Conservation (phyloP, 2,797 vertebrate species). For the Acanthis flammea region DNA sequence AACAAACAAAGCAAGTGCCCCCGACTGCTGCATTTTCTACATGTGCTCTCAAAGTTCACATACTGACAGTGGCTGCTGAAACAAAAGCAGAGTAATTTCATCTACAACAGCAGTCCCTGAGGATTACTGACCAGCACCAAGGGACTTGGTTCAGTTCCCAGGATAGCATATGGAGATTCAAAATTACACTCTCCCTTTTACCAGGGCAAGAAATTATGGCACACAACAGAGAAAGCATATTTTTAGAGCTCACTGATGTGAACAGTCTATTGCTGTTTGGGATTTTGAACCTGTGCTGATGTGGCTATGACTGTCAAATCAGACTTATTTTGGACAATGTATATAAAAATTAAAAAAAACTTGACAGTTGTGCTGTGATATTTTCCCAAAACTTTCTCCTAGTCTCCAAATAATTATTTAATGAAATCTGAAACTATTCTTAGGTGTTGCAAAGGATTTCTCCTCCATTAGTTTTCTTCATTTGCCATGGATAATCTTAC, state of each 20-base stretch:
- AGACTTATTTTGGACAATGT: neutral
- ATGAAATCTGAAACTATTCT: neutral
- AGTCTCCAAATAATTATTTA: neutral
- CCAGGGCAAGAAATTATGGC: neutral
- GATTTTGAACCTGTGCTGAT: neutral
- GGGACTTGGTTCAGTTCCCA: neutral
- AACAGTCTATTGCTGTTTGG: neutral
- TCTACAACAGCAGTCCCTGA: neutral
- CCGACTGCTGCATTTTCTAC: neutral
- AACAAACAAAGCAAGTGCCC: neutral
- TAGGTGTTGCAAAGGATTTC: neutral
- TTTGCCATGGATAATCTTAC: neutral
- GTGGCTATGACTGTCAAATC: neutral
- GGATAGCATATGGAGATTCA: neutral
- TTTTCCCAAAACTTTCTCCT: neutral
- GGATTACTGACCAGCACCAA: neutral
- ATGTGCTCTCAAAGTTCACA: neutral
- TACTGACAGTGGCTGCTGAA: neutral
- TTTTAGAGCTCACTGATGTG: neutral
- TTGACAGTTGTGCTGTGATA: accelerated
- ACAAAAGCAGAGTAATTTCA: neutral
- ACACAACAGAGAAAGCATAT: neutral
- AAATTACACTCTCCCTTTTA: neutral
- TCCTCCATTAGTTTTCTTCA: neutral
- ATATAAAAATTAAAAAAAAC: neutral